These are phyloP conservation scores for Lymantria monacha DNA, from an alignment of 2,888 invertebrate genomes.

Conservation along the genomic window DNA sequence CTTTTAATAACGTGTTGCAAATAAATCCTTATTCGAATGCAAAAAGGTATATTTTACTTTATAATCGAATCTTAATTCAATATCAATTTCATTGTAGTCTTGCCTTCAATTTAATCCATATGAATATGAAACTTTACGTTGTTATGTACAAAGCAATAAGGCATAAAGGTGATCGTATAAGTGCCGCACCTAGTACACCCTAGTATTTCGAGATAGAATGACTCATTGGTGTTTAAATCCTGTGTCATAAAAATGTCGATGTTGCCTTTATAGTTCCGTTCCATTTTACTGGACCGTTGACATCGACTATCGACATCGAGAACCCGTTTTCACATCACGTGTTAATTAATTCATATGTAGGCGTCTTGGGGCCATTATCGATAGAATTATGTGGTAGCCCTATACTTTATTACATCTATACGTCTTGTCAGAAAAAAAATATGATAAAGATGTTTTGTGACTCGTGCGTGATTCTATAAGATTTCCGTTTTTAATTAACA, in stretches of 20 bases:
- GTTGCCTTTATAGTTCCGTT: conserved; percentile 66
- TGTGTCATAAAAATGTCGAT: conserved; percentile 65
- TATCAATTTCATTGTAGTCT: too few relatives aligned
- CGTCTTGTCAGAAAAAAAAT: conserved; percentile 58
- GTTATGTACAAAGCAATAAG: conserved; percentile 9
- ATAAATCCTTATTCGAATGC: too few relatives aligned
- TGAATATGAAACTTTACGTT: conserved; percentile 4
- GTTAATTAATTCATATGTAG: conserved; percentile 79
- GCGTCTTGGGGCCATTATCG: conserved; percentile 71
- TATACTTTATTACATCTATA: conserved; percentile 67
- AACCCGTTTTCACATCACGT: conserved; percentile 70
- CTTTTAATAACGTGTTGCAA: too few relatives aligned
- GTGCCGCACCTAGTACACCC: conserved; percentile 53
- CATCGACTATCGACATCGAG: conserved; percentile 50
- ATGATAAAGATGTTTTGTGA: conserved; percentile 58
- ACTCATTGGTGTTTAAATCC: conserved; percentile 68
- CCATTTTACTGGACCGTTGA: conserved; percentile 66
- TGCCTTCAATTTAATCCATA: not conserved
- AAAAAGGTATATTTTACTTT: too few relatives aligned
- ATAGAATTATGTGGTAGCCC: conserved; percentile 76
- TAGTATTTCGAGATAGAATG: conserved; percentile 53
- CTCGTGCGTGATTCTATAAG: conserved; percentile 47
- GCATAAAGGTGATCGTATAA: conserved; percentile 11
- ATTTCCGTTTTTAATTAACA: conserved; percentile 49
- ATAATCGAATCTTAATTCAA: too few relatives aligned